A percentile compares a stretch with the other conserved stretches of the same genome.
These are phyloP conservation scores for Bombyx huttoni DNA, from an alignment of 2,888 invertebrate species.

Conservation along the genomic window DNA sequence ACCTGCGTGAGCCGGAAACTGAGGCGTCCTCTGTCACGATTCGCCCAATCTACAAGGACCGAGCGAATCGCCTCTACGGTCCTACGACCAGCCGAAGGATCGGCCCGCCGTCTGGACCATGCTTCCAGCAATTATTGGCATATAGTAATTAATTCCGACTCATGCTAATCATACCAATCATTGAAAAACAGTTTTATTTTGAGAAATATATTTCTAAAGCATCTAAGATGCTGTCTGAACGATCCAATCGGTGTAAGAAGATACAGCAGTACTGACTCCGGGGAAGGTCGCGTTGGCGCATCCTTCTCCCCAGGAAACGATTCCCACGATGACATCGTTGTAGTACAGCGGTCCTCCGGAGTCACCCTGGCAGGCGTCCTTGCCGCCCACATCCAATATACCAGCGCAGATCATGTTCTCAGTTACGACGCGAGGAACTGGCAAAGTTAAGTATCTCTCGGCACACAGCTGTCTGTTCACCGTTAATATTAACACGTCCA, in stretches of 20 bases:
- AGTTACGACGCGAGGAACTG: constrained; percentile 14
- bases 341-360: constrained; percentile 48
- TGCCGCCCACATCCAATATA: constrained; percentile 22
- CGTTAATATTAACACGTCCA: constrained; percentile 29
- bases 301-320: constrained; percentile 54
- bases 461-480: constrained; percentile 28
- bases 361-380: constrained; percentile 37
- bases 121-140: too few relatives aligned
- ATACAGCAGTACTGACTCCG: constrained; percentile 53
- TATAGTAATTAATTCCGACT: too few relatives aligned
- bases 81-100: too few relatives aligned
- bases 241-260: constrained; percentile 31
- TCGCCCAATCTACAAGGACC: too few relatives aligned
- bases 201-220: not conserved
- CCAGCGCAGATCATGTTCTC: constrained; percentile 44
- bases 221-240: constrained; percentile 10
- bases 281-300: constrained; percentile 50
- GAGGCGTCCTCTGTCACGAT: too few relatives aligned
- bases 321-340: constrained; percentile 38
- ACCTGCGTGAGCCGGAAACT: too few relatives aligned
- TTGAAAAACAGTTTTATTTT: too few relatives aligned
- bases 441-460: constrained; percentile 18
- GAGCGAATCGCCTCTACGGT: too few relatives aligned
- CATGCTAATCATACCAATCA: too few relatives aligned
- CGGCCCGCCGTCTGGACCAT: too few relatives aligned